phyloP scores from a whole-genome alignment of 2,113 vertebrate genomes.

The Serilophus lunatus region DNA sequence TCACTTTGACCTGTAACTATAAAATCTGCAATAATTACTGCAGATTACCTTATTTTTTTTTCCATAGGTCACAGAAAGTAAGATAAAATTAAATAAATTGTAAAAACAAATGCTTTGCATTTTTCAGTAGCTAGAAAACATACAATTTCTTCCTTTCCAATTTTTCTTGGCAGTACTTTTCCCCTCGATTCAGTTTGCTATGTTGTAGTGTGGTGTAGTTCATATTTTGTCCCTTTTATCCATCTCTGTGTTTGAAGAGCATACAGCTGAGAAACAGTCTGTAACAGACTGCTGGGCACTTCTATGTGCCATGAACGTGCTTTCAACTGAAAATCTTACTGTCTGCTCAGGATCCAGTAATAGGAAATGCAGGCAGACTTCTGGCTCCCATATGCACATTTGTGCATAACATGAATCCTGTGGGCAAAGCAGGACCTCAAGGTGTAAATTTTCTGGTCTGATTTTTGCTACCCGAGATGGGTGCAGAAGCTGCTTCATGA shows the following conservation, averaged over 20 bases:
- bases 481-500: neutral
- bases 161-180: neutral
- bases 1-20: neutral
- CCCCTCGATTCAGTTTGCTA: neutral
- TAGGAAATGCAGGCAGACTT: neutral
- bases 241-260: neutral
- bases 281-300: neutral
- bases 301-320: neutral
- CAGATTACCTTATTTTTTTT: neutral
- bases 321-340: neutral
- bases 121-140: neutral
- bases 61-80: neutral
- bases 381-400: neutral
- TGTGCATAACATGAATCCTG: neutral
- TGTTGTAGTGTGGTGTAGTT: neutral
- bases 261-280: neutral
- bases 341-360: neutral
- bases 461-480: neutral
- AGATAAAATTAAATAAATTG: neutral
- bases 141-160: neutral
- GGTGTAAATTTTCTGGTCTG: neutral
- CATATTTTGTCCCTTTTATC: neutral
- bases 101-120: neutral
- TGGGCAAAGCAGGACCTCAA: neutral
- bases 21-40: neutral